Evolutionary conservation across 2,888 invertebrate species (phyloP), one percentile per base, ranked within the genome.

Genomic region (Fabriciana adippe): DNA sequence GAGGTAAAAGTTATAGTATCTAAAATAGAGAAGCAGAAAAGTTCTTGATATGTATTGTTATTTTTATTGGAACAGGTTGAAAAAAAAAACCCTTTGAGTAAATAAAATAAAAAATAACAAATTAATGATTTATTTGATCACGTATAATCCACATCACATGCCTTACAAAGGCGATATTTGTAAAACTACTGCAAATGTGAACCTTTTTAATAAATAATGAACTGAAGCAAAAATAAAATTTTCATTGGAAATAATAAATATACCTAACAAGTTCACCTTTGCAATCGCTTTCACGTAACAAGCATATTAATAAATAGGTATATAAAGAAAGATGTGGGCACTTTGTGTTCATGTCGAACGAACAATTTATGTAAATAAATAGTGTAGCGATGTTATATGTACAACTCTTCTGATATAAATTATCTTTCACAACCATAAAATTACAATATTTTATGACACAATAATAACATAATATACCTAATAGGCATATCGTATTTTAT

Each of bases 351-450:
- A 47, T 55, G 61, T 57, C 51, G 64, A 66, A 59, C 47, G 26
- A 50, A 61, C 51, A 51, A 56, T 65, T 55, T 47, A 15, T 45
- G 11, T 11, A 41, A 55, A 61, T 55, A 57, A 63, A 57, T 57
- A 65, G 54, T 57, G 26, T 62, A 59, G 54, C 50, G 53, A 51
- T 61, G 21, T 68, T 62, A 54, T 67, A 72, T 72, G 56, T 69
- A 73, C 71, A 74, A 74, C 48, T 68, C 67, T 67, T 41, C 35
- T 70, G 57, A 70, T 78, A 78, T 77, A 79, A 79, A 74, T 78
- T 76, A 81, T 77, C 79, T 77, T 81, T 88, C 88, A 88, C 88
- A 88, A 88, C 88, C 88, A 81, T 84, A 81, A 80, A 82, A 83
- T 80, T 82, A 79, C 79, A 66, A 71, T 69, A 76, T 70, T 69